Base-by-base conservation (phyloP, 2,888 invertebrate species). In the Abrostola triplasia region DNA sequence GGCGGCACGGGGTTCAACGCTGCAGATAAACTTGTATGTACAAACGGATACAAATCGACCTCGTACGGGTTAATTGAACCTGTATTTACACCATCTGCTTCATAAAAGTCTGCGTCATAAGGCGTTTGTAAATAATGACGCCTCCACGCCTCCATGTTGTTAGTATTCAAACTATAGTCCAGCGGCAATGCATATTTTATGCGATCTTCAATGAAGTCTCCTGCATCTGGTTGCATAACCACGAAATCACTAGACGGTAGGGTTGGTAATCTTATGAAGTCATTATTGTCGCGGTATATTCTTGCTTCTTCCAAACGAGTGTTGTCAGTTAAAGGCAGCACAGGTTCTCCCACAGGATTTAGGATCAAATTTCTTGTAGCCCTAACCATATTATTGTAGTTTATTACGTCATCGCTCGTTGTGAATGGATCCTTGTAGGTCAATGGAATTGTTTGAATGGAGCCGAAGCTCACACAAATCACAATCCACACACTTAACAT, bases 1-100 rank as follows among this genome's bases (percentile, higher is more conserved):
- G 81, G 13, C 6, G 76, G 70, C 8, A 79, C 44, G 5, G 77
- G 66, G 55, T 81, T 80, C 13, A 74, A 36, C 7, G 74, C 61
- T 36, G 73, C 57, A 24, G 70, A 59, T 38, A 76, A 35, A 59
- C 73, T 76, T 10, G 73, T 75, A 55, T 78, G 73, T 2, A 71
- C 73, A 7, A 70, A 64, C 0, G 73, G 77, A 48, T 76, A 73
- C 36, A 74, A 59, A 24, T 64, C 61, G 48, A 64, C 64, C 10
- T 77, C 78, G 36, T 67, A 67, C n/a, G 70, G 69, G 6, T 64
- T 49, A 13, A 36, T 61, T n/a, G 64, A 59, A 40, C 54, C 61
- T 53, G 54, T 57, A 42, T 48, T 48, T 6, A 62, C 41, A 5
- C n/a, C 59, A 13, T 64, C 63, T n/a, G 51, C 12, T 37, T 61